Evolutionary conservation across 2,888 invertebrate species (phyloP).

Genomic region (Diachrysia chrysitis): DNA sequence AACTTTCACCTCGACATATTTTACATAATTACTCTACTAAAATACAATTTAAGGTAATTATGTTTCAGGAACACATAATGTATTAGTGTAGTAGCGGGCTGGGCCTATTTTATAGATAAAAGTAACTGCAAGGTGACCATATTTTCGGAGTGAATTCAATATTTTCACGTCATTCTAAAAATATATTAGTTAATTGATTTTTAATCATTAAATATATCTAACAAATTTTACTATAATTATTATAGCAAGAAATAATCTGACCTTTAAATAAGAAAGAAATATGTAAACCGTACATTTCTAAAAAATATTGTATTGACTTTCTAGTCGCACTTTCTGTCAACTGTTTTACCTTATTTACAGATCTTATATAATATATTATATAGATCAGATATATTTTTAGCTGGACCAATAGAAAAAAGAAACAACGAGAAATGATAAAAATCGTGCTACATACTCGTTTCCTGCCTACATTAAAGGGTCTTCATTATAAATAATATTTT

Average conservation of each 20-base stretch:
- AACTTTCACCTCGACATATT: background rate
- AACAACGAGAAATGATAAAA: background rate
- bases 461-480: background rate
- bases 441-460: background rate
- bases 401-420: background rate
- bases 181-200: too few relatives aligned
- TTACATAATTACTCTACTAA: slow-evolving; percentile 36
- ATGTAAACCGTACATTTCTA: too few relatives aligned
- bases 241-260: too few relatives aligned
- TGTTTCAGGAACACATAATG: slow-evolving; percentile 39
- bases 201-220: too few relatives aligned
- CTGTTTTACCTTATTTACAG: too few relatives aligned
- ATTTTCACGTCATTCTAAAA: too few relatives aligned
- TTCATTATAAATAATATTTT: slow-evolving; percentile 2
- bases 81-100: slow-evolving; percentile 36
- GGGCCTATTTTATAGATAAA: slow-evolving; percentile 31
- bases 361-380: too few relatives aligned
- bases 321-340: too few relatives aligned
- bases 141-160: slow-evolving; percentile 7
- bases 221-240: too few relatives aligned
- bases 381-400: too few relatives aligned
- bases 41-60: slow-evolving; percentile 51
- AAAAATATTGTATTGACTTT: too few relatives aligned
- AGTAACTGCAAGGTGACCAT: slow-evolving; percentile 37
- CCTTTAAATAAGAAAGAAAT: too few relatives aligned